Base-by-base conservation (phyloP, 1,140 invertebrate genomes). In the Goniozus legneri region DNA sequence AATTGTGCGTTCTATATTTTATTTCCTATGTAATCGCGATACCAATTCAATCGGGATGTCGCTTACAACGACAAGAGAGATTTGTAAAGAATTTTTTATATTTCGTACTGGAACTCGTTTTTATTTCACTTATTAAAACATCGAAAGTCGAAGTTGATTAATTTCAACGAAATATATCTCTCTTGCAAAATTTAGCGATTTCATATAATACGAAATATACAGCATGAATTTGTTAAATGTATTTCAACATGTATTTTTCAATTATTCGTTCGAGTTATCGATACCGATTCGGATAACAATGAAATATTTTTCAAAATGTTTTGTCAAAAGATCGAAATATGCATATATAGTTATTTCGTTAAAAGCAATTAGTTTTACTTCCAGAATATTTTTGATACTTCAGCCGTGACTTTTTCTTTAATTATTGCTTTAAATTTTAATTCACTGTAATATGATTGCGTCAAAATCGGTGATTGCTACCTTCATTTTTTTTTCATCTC, bases 371-470 rank as follows among this genome's bases (percentile, higher is more conserved):
- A 15, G 21, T 30, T 15, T 12, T 33, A 24, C 13, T 22, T 43
- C n/a, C 7, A 40, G 15, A 13, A 27, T 31, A 19, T 35, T 3
- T 47, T 33, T 27, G 27, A 15, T 19, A 52, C 36, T 56, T 52
- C 42, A 47, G 8, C 42, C 21, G 22, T 30, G 19, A 40, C 41
- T 34, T 46, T 35, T 12, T 38, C 38, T 22, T n/a, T 20, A 27
- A 15, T 41, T 49, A 44, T 38, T 47, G 52, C 47, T 57, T 49
- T 47, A 19, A 44, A 40, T 41, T 39, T 51, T 51, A 14, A 19
- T 51, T 38, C 18, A 39, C 47, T 32, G 19, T 56, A 58, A 20
- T 34, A 37, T 45, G 47, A 56, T 22, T 44, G 39, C 12, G 31
- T 40, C 14, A n/a, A n/a, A n/a, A n/a, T 38, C 36, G 12, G 12